phyloP scores from a whole-genome alignment of 2,888 invertebrate species.

The Hypomecis atomaria region DNA sequence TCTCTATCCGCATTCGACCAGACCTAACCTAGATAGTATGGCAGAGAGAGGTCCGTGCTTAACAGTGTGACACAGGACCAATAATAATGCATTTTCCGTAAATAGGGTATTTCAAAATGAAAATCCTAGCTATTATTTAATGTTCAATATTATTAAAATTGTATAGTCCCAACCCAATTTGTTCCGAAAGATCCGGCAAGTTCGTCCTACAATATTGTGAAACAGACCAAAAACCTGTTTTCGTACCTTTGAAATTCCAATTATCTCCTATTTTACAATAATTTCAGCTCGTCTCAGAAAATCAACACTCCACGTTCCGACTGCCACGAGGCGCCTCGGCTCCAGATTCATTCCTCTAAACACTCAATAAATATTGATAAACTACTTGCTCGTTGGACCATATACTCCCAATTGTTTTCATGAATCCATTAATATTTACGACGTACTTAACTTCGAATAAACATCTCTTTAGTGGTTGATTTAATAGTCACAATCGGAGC shows the following conservation, averaged over 20 bases:
- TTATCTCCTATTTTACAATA: not conserved
- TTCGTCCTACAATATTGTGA: not conserved
- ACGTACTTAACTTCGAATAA: slow-evolving; percentile 44
- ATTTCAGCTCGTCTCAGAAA: slow-evolving; percentile 1
- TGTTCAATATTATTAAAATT: no score
- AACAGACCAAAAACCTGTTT: not conserved
- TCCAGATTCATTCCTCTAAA: slow-evolving; percentile 28
- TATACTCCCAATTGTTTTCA: slow-evolving; percentile 49
- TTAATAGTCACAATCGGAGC: slow-evolving; percentile 36
- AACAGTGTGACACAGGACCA: no score
- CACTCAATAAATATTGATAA: slow-evolving; percentile 51
- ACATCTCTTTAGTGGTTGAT: slow-evolving; percentile 40
- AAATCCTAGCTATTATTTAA: no score
- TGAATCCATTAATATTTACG: slow-evolving; percentile 50
- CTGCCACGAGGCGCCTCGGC: slow-evolving; percentile 14
- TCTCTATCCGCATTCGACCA: no score
- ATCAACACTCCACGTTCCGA: slow-evolving; percentile 3
- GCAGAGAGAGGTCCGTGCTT: no score
- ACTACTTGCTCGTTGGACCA: slow-evolving; percentile 39
- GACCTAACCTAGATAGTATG: no score
- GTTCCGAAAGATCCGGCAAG: not conserved
- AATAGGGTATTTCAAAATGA: no score
- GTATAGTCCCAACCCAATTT: not conserved
- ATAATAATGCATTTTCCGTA: no score
- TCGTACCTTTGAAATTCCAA: not conserved